Evolutionary conservation across 2,888 invertebrate species (phyloP).

Genomic region (Tenodera sinensis): DNA sequence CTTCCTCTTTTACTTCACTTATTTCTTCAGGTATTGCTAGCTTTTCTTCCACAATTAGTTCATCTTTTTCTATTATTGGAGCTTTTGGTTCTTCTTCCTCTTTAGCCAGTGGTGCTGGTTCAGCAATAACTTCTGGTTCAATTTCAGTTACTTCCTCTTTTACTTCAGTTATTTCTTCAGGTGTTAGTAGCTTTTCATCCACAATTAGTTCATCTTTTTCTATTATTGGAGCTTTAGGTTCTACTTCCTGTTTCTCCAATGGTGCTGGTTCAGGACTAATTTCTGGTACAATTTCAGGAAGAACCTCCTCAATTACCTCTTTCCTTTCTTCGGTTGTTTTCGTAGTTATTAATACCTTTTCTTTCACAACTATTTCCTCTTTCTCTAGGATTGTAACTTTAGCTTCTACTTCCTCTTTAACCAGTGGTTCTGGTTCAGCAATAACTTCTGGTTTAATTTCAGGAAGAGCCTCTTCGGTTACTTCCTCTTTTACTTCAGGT

Average conservation of each 20-base stretch:
- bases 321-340: too few species aligned
- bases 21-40: too few species aligned
- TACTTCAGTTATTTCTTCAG: neutral
- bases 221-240: neutral
- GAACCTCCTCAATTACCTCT: too few species aligned
- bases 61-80: neutral
- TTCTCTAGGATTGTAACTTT: too few species aligned
- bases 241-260: neutral
- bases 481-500: too few species aligned
- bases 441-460: too few species aligned
- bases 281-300: too few species aligned
- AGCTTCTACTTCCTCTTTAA: constrained; percentile 5
- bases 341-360: too few species aligned
- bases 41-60: neutral
- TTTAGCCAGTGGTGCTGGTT: neutral
- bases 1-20: too few species aligned
- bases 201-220: neutral
- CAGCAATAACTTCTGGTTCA: neutral
- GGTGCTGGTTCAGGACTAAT: too few species aligned
- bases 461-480: too few species aligned
- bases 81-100: neutral
- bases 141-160: neutral
- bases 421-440: neutral
- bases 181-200: neutral
- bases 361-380: too few species aligned